Evolutionary conservation across 2,797 vertebrate species (phyloP).

Genomic region (Mallotus villosus): DNA sequence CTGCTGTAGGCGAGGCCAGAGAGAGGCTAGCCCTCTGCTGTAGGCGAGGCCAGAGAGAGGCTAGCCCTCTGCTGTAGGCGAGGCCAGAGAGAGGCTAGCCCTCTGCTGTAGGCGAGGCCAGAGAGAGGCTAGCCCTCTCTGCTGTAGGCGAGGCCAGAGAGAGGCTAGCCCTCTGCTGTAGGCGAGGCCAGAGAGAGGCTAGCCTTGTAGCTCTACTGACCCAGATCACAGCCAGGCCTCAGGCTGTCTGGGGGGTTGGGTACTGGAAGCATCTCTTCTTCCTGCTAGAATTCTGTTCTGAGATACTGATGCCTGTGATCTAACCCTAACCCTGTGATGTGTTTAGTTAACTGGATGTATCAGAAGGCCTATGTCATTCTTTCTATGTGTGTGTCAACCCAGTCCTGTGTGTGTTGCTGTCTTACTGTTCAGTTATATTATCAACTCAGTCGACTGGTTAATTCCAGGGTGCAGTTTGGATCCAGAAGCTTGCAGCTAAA

Average conservation of each 20-base stretch:
- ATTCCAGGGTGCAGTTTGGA: constrained; percentile 4
- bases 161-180: background rate
- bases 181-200: background rate
- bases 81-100: background rate
- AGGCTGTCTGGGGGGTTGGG: background rate
- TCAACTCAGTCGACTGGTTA: constrained; percentile 28
- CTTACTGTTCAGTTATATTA: background rate
- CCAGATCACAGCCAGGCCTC: background rate
- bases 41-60: background rate
- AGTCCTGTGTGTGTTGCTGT: background rate
- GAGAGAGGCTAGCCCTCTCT: background rate
- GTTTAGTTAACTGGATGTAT: no score
- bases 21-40: background rate
- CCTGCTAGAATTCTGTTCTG: no score
- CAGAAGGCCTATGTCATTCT: no score
- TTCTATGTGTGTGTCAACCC: no score
- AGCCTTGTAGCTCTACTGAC: background rate
- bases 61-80: background rate
- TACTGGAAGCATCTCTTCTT: no score
- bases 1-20: background rate
- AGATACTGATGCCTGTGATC: no score
- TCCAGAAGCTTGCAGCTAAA: background rate
- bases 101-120: background rate
- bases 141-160: background rate
- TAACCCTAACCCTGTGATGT: no score